phyloP scores from a whole-genome alignment of 2,797 vertebrate species.

The Cygnus olor region DNA sequence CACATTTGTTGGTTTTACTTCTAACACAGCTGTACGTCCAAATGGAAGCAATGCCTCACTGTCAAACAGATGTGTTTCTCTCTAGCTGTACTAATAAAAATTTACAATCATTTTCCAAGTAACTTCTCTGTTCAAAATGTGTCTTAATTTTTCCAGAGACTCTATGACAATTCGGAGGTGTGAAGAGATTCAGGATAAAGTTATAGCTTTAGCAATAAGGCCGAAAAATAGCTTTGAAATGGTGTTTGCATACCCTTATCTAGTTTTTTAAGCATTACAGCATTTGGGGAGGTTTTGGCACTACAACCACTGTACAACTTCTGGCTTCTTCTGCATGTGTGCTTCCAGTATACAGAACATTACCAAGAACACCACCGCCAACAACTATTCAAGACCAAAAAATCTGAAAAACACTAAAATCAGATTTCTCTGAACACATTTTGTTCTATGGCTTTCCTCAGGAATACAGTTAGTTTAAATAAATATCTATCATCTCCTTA shows the following conservation, averaged over 20 bases:
- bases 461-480: not conserved
- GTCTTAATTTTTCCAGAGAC: not conserved
- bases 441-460: not conserved
- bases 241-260: not conserved
- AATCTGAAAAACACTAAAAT: not conserved
- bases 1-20: not conserved
- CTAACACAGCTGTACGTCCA: not conserved
- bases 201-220: not conserved
- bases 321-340: not conserved
- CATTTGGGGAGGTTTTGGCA: not conserved
- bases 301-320: not conserved
- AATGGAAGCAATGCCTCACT: not conserved
- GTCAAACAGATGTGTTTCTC: not conserved
- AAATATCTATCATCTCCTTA: not conserved
- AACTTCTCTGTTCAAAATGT: not conserved
- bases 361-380: not conserved
- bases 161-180: rapidly evolving
- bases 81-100: slow-evolving; percentile 62
- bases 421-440: not conserved
- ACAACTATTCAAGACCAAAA: not conserved
- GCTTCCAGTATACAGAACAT: not conserved
- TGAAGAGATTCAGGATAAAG: not conserved
- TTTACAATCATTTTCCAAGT: slow-evolving; percentile 39
- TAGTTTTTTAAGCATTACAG: not conserved
- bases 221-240: not conserved